Conservation (phyloP, 1,140 invertebrate species). For the Hestina assimilis region DNA sequence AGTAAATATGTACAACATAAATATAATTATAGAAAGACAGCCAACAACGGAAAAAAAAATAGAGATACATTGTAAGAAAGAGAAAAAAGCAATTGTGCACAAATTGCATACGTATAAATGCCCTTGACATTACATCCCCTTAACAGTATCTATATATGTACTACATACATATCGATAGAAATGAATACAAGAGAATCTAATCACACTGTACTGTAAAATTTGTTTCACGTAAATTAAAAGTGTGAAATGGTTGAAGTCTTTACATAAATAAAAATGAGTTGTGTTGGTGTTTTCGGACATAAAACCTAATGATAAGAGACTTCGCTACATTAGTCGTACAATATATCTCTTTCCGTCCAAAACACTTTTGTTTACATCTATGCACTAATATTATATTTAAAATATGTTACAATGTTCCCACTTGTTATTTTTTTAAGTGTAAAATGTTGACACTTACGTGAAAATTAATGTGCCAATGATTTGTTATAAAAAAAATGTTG, state of each 20-base stretch:
- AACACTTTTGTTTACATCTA: constrained; percentile 64
- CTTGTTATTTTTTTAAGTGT: constrained; percentile 69
- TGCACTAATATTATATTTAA: constrained; percentile 71
- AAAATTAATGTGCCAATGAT: constrained; percentile 15
- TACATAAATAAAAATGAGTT: constrained; percentile 1
- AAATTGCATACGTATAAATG: constrained; percentile 68
- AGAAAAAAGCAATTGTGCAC: constrained; percentile 46
- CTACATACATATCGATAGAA: constrained; percentile 54
- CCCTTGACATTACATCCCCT: constrained; percentile 55
- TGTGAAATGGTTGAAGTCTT: neutral
- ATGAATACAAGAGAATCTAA: constrained; percentile 34
- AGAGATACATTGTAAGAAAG: constrained; percentile 54
- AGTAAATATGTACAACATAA: constrained; percentile 59
- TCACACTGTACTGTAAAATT: constrained; percentile 18
- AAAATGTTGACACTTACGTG: constrained; percentile 40
- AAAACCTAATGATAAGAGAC: constrained; percentile 64
- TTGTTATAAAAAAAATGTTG: constrained; percentile 10
- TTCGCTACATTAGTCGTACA: constrained; percentile 59
- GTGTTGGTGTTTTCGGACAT: constrained; percentile 32
- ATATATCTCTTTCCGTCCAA: constrained; percentile 61
- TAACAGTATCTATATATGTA: constrained; percentile 58
- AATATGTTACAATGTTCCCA: constrained; percentile 77
- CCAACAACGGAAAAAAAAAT: constrained; percentile 41
- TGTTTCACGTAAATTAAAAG: neutral
- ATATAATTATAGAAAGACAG: constrained; percentile 43